Percentiles rank a stretch among this genome's conserved stretches.
phyloP scores from a whole-genome alignment of 2,888 invertebrate genomes.

The Quadriops clusia region DNA sequence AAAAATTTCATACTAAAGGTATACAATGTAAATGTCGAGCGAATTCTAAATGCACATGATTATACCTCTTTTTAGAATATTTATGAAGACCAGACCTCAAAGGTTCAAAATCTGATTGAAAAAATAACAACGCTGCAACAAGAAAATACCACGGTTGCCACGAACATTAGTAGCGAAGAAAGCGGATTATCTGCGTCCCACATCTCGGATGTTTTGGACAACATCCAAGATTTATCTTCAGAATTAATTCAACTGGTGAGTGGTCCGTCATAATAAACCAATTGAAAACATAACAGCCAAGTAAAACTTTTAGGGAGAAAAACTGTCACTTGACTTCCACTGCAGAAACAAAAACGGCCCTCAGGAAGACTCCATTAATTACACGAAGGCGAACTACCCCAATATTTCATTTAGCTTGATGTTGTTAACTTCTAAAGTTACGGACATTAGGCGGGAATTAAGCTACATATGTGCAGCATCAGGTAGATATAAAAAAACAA shows the following conservation, averaged over 20 bases:
- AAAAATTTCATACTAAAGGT: too few species aligned
- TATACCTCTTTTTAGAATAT: constrained; percentile 11
- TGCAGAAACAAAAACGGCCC: constrained; percentile 15
- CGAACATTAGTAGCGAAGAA: constrained; percentile 22
- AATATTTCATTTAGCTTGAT: constrained; percentile 7
- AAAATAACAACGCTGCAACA: constrained; percentile 36
- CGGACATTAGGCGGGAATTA: constrained; percentile 34
- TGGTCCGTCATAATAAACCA: constrained; percentile 6
- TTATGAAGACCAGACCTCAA: constrained; percentile 31
- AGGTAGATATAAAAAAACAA: constrained; percentile 29
- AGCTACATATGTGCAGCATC: constrained; percentile 34
- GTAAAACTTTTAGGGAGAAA: constrained; percentile 24
- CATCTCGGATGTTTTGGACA: constrained; percentile 27
- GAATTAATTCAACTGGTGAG: constrained; percentile 34
- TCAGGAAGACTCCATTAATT: neutral
- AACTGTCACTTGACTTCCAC: constrained; percentile 21
- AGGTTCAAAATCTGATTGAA: constrained; percentile 32
- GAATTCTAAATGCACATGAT: too few species aligned
- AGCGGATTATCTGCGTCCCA: constrained; percentile 19
- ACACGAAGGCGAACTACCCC: constrained; percentile 9
- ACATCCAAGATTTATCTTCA: constrained; percentile 33
- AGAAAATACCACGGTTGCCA: constrained; percentile 27
- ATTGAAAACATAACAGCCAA: too few species aligned
- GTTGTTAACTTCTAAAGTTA: constrained; percentile 28
- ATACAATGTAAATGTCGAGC: too few species aligned